phyloP scores from a whole-genome alignment of 2,888 invertebrate genomes.

The Brenthis hecate region DNA sequence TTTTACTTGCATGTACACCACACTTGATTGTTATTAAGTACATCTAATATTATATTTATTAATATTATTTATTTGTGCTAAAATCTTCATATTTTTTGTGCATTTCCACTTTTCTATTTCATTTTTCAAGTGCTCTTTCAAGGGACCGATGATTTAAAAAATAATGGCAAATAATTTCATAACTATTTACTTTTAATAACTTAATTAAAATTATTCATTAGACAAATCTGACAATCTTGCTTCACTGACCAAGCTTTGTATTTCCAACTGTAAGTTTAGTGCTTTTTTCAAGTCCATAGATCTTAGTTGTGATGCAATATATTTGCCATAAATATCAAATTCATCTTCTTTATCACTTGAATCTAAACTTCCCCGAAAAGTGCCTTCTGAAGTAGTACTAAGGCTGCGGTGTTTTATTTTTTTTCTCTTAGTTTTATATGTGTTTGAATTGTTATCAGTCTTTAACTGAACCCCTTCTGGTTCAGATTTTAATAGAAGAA shows the following conservation, averaged over 20 bases:
- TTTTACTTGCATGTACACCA: too few species aligned
- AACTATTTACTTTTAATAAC: not conserved
- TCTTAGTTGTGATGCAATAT: slow-evolving; percentile 71
- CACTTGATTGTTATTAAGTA: too few species aligned
- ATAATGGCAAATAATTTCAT: too few species aligned
- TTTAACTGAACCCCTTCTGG: slow-evolving; percentile 42
- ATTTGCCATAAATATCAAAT: slow-evolving; percentile 75
- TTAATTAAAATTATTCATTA: slow-evolving; percentile 2
- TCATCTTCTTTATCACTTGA: slow-evolving; percentile 65
- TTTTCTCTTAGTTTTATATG: slow-evolving; percentile 53
- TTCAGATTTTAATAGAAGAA: slow-evolving; percentile 54
- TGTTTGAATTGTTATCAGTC: slow-evolving; percentile 4
- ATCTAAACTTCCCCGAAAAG: slow-evolving; percentile 49
- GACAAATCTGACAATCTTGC: slow-evolving; percentile 60
- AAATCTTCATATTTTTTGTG: too few species aligned
- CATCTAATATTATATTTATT: too few species aligned
- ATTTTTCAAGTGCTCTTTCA: too few species aligned
- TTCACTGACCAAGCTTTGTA: slow-evolving; percentile 68
- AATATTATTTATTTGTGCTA: too few species aligned
- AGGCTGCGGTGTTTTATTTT: slow-evolving; percentile 54
- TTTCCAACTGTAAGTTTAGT: slow-evolving; percentile 65
- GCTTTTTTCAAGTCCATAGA: slow-evolving; percentile 67
- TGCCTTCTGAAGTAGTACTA: slow-evolving; percentile 53
- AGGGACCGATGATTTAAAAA: too few species aligned
- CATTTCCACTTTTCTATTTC: too few species aligned